Evolutionary conservation across 2,113 vertebrate genomes (phyloP).

Genomic region (Alces alces): DNA sequence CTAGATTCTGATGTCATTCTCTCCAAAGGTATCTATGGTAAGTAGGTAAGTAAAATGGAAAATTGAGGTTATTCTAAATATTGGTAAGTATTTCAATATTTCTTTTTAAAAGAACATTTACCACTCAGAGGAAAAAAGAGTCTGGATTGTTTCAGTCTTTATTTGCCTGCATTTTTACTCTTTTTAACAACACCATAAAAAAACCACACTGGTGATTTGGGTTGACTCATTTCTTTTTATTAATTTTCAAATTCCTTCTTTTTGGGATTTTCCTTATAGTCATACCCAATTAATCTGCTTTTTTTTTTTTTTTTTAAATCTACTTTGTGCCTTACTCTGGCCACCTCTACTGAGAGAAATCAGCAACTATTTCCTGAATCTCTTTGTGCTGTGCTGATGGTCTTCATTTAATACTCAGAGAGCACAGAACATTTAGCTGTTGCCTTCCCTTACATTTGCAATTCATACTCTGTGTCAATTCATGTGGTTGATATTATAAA

Average conservation of each 20-base stretch:
- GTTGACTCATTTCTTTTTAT: neutral
- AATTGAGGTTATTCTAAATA: neutral
- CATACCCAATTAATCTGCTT: neutral
- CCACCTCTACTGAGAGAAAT: conserved; percentile 31
- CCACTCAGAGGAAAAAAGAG: neutral
- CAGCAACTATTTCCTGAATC: conserved; percentile 11
- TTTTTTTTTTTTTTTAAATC: too few relatives aligned
- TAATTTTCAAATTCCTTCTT: neutral
- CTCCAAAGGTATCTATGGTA: neutral
- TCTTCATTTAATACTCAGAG: conserved; percentile 48
- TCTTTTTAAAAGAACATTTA: neutral
- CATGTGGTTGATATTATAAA: conserved; percentile 70
- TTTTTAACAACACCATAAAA: neutral
- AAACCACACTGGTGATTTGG: neutral
- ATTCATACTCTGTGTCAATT: conserved; percentile 74
- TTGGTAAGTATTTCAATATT: neutral
- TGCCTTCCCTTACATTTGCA: conserved; percentile 68
- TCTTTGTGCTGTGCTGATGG: neutral
- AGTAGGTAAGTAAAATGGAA: neutral
- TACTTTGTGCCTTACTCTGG: neutral
- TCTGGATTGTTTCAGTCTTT: neutral
- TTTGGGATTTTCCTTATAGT: neutral
- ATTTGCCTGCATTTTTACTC: neutral
- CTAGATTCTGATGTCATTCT: neutral
- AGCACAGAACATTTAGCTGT: conserved; percentile 58